These are phyloP conservation scores for Gerris buenoi DNA, from an alignment of 1,140 invertebrate genomes.

Conservation along the genomic window DNA sequence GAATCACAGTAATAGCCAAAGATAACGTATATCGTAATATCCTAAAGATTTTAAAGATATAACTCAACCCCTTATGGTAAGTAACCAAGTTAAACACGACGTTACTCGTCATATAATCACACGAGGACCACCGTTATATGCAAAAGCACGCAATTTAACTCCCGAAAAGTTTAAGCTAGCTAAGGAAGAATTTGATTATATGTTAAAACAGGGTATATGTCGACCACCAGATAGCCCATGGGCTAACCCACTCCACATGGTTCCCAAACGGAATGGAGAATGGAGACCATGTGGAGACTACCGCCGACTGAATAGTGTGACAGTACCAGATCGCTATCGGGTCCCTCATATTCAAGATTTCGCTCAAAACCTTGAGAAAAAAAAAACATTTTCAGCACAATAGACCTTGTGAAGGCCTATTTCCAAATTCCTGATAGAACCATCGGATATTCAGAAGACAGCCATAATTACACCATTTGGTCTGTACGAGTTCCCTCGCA, in stretches of 20 bases:
- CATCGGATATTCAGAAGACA: neutral
- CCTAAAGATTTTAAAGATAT: too few relatives aligned
- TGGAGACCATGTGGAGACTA: neutral
- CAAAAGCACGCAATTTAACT: neutral
- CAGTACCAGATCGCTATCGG: neutral
- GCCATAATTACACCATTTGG: neutral
- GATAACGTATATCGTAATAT: too few relatives aligned
- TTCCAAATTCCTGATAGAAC: neutral
- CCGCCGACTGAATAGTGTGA: neutral
- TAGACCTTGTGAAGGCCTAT: neutral
- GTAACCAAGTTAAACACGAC: neutral
- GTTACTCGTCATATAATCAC: neutral
- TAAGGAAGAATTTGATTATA: neutral
- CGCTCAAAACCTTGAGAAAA: conserved; percentile 1
- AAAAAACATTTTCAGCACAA: neutral
- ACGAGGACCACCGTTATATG: neutral
- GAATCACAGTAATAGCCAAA: too few relatives aligned
- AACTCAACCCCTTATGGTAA: neutral
- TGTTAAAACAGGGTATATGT: neutral
- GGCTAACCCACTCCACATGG: neutral
- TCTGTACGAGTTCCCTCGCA: neutral
- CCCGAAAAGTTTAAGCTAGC: neutral
- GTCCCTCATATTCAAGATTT: conserved; percentile 9
- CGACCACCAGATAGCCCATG: neutral
- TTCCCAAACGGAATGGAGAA: neutral